phyloP scores from a whole-genome alignment of 2,888 invertebrate species.

The Diarsia rubi region DNA sequence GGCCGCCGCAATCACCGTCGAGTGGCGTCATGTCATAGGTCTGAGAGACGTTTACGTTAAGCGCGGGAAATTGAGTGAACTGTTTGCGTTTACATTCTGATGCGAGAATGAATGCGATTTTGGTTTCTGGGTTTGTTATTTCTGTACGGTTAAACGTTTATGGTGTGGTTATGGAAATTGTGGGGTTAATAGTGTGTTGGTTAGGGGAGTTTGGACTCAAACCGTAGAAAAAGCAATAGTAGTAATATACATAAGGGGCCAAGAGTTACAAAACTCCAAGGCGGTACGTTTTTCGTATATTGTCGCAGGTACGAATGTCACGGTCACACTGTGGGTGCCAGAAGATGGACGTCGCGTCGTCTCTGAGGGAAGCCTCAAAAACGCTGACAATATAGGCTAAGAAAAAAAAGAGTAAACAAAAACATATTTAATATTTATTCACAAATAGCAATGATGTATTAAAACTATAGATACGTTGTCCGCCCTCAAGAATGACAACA shows the following conservation, averaged over 20 bases:
- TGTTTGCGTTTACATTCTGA: slow-evolving; percentile 49
- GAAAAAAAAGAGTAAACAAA: not conserved
- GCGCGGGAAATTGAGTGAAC: slow-evolving; percentile 61
- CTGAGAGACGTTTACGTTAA: slow-evolving; percentile 60
- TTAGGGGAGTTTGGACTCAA: not conserved
- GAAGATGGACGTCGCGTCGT: too few relatives aligned
- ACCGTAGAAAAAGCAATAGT: too few relatives aligned
- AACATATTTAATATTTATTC: not conserved
- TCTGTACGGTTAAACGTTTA: not conserved
- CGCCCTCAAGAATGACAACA: too few relatives aligned
- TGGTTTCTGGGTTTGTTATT: slow-evolving; percentile 27
- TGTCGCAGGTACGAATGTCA: not conserved
- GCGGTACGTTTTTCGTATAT: not conserved
- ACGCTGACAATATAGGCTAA: too few relatives aligned
- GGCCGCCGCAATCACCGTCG: slow-evolving; percentile 71
- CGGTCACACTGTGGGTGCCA: too few relatives aligned
- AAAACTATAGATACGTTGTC: too few relatives aligned
- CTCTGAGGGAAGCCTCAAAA: too few relatives aligned
- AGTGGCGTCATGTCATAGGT: slow-evolving; percentile 63
- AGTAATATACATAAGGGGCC: too few relatives aligned
- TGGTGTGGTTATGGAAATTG: not conserved
- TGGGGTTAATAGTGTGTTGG: not conserved
- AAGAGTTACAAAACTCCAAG: not conserved
- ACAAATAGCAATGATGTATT: too few relatives aligned
- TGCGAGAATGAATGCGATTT: slow-evolving; percentile 41